Conservation (phyloP, 1,140 invertebrate species). For the Drosophila subobscura region DNA sequence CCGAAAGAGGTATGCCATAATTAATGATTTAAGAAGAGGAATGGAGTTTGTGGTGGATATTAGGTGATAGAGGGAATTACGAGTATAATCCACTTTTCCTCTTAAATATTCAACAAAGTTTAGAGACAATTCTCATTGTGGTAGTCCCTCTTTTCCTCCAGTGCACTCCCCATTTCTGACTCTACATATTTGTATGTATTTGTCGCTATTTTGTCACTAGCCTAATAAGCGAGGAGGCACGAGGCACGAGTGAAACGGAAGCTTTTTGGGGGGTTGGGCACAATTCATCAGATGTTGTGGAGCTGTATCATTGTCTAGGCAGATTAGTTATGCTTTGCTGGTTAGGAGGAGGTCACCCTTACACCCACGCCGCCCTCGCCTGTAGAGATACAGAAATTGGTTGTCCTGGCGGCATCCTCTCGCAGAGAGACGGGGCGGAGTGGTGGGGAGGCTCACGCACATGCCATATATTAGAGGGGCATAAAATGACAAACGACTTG, state of each 20-base stretch:
- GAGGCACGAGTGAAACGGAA: not conserved
- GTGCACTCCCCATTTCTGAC: no score
- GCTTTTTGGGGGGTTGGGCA: constrained; percentile 35
- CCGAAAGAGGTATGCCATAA: no score
- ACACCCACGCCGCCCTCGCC: not conserved
- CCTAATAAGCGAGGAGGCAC: no score
- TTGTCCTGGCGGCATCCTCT: constrained; percentile 44
- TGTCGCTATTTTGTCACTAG: no score
- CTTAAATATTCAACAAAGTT: no score
- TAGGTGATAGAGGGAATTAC: no score
- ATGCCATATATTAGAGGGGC: constrained; percentile 78
- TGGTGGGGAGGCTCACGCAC: constrained; percentile 46
- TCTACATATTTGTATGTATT: no score
- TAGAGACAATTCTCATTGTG: no score
- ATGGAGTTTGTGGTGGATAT: no score
- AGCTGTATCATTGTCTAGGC: constrained; percentile 84
- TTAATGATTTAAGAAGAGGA: no score
- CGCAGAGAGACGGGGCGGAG: constrained; percentile 3
- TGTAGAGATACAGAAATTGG: not conserved
- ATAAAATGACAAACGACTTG: constrained; percentile 82
- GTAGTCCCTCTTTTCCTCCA: no score
- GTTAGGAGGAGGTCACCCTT: constrained; percentile 31
- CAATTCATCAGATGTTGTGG: constrained; percentile 67
- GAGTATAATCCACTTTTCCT: no score
- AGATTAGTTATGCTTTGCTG: constrained; percentile 74